Evolutionary conservation across 2,888 invertebrate species (phyloP).

Genomic region (Tenthredo mesomela): DNA sequence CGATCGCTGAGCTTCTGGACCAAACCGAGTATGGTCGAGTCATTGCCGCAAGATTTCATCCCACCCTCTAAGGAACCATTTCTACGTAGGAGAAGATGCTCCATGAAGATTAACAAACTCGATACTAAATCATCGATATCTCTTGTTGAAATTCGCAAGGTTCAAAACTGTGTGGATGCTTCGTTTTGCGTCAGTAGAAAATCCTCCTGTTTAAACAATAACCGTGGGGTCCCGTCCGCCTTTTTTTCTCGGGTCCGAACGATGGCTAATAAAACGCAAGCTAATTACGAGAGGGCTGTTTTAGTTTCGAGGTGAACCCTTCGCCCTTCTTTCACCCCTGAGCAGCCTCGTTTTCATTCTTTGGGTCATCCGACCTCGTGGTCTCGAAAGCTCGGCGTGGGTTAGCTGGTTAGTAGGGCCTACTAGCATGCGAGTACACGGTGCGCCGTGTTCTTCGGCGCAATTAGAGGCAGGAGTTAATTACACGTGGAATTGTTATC

Average conservation of each 20-base stretch:
- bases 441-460: slow-evolving; percentile 39
- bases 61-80: neutral
- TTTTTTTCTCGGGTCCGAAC: slow-evolving; percentile 2
- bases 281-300: slow-evolving; percentile 31
- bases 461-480: slow-evolving; percentile 41
- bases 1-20: slow-evolving; percentile 41
- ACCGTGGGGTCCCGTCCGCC: neutral
- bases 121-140: neutral
- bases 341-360: slow-evolving; percentile 38
- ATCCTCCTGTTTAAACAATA: neutral
- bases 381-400: slow-evolving; percentile 40
- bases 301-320: slow-evolving; percentile 30
- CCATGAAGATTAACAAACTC: neutral
- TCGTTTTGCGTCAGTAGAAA: neutral
- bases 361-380: slow-evolving; percentile 47
- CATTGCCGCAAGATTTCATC: slow-evolving; percentile 21
- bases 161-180: neutral
- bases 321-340: slow-evolving; percentile 20
- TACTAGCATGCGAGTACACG: slow-evolving; percentile 41
- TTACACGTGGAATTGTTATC: slow-evolving; percentile 48
- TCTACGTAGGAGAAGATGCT: neutral
- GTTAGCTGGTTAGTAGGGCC: slow-evolving; percentile 32
- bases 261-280: slow-evolving; percentile 40
- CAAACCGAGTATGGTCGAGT: slow-evolving; percentile 1
- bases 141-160: neutral